These are phyloP conservation scores for Cyphomyrus discorhynchus DNA, from an alignment of 2,113 vertebrate species.

Conservation along the genomic window DNA sequence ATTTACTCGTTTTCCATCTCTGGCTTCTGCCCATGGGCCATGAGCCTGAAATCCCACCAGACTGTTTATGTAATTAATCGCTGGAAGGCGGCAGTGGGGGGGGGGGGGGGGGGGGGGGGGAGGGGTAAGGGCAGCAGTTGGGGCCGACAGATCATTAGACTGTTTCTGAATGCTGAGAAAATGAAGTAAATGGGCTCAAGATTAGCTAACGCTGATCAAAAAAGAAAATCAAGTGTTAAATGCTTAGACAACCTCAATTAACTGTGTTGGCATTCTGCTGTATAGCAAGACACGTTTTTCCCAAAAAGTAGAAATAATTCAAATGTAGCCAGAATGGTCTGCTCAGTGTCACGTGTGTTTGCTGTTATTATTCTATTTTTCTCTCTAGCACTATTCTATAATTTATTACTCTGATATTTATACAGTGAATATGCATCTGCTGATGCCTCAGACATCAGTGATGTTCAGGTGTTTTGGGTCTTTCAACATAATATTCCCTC, in stretches of 20 bases:
- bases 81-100: not conserved
- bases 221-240: not conserved
- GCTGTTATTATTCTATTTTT: not conserved
- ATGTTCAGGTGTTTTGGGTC: not conserved
- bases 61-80: not conserved
- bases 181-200: not conserved
- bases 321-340: not conserved
- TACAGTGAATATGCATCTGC: not conserved
- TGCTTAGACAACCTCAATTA: not conserved
- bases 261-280: not conserved
- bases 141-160: not conserved
- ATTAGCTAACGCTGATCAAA: not conserved
- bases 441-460: not conserved
- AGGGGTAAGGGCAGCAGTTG: not conserved
- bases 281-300: not conserved
- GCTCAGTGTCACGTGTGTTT: not conserved
- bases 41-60: not conserved
- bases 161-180: not conserved
- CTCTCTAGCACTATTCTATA: not conserved
- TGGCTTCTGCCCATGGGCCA: not conserved
- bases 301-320: not conserved
- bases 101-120: not conserved
- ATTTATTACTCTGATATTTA: not conserved
- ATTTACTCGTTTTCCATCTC: not conserved
- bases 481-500: not conserved